A percentile compares a stretch with the other conserved stretches of the same genome.
Evolutionary conservation across 2,113 vertebrate species (phyloP).

Genomic region (Asarcornis scutulata): DNA sequence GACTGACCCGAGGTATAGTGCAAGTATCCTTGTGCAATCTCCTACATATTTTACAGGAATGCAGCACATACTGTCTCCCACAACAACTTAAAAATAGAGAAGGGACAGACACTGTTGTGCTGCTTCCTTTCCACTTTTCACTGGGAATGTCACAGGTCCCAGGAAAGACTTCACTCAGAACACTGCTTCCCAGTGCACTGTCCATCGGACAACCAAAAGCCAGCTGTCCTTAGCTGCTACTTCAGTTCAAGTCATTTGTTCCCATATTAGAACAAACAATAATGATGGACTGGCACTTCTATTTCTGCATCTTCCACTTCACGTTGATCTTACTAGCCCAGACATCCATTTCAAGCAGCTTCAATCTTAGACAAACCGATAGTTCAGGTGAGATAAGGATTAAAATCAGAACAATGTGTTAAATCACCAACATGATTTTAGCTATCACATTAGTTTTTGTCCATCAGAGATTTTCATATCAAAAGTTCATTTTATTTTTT

Average conservation of each 20-base stretch:
- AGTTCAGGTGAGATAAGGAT: not conserved
- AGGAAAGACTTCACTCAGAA: not conserved
- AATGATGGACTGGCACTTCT: not conserved
- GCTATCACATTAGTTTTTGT: not conserved
- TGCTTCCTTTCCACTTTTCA: not conserved
- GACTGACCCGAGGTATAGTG: not conserved
- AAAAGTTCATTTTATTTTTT: not conserved
- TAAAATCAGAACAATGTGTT: not conserved
- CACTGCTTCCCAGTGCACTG: not conserved
- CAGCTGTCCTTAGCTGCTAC: not conserved
- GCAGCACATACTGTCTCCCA: not conserved
- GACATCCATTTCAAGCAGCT: not conserved
- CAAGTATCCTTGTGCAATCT: not conserved
- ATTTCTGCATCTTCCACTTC: not conserved
- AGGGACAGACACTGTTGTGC: not conserved
- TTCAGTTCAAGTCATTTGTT: not conserved
- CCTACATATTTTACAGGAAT: not conserved
- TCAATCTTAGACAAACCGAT: not conserved
- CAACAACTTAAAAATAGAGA: not conserved
- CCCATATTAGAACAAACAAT: not conserved
- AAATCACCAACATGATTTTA: not conserved
- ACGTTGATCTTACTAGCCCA: not conserved
- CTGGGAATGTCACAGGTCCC: not conserved
- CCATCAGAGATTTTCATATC: not conserved
- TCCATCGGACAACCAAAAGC: not conserved